phyloP scores from a whole-genome alignment of 2,797 vertebrate genomes.

The Eurystomus glaucurus region DNA sequence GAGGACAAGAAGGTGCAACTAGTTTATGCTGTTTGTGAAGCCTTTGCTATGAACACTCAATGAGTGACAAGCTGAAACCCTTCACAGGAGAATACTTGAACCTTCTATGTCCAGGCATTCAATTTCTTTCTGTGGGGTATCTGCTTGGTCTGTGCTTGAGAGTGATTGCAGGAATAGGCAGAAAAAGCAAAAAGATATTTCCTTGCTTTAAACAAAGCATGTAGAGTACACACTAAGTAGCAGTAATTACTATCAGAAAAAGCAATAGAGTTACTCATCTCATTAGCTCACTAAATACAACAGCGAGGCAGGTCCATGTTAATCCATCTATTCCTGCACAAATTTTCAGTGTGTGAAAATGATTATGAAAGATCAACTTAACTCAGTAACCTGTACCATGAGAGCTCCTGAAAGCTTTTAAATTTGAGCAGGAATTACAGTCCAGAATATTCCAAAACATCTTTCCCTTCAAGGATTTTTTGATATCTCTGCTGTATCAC shows the following conservation, averaged over 20 bases:
- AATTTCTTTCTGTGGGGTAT: not conserved
- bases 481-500: not conserved
- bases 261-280: not conserved
- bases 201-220: not conserved
- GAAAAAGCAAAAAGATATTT: not conserved
- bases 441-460: not conserved
- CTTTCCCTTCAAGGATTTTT: not conserved
- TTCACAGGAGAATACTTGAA: not conserved
- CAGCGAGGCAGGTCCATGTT: not conserved
- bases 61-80: not conserved
- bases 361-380: not conserved
- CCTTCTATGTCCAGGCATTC: fast-evolving
- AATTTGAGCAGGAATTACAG: not conserved
- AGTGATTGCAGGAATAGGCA: not conserved
- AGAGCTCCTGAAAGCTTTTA: not conserved
- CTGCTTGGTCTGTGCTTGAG: not conserved
- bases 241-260: not conserved
- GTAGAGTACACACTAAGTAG: not conserved
- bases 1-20: not conserved
- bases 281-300: not conserved
- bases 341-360: not conserved
- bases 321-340: not conserved
- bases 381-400: not conserved
- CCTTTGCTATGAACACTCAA: fast-evolving
- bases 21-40: not conserved